A percentile compares a stretch with the other conserved stretches of the same genome.
phyloP scores from a whole-genome alignment of 1,140 invertebrate genomes.

The Orchestia grillus region DNA sequence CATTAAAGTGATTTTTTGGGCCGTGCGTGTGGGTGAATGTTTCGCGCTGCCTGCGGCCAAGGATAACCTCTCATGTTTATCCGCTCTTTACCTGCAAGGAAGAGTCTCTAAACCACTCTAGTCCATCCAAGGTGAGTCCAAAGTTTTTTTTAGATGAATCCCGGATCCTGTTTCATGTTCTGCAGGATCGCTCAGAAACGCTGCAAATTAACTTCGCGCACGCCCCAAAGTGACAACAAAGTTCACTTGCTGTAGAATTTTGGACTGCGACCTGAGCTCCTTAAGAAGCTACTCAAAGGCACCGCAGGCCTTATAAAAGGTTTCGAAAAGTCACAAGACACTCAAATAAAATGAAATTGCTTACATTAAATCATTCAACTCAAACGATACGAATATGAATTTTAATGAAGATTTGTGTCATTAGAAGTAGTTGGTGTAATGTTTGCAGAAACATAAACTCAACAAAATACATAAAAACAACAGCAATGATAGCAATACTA shows the following conservation, averaged over 20 bases:
- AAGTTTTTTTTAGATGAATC: conserved; percentile 8
- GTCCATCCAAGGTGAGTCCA: conserved; percentile 29
- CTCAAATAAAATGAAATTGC: no score
- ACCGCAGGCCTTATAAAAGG: not conserved
- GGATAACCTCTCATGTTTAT: conserved; percentile 47
- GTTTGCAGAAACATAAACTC: no score
- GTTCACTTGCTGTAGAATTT: no score
- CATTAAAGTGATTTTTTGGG: not conserved
- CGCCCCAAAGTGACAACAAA: not conserved
- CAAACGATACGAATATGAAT: no score
- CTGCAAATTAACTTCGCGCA: not conserved
- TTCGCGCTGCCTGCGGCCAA: conserved; percentile 12
- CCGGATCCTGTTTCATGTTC: conserved; percentile 3
- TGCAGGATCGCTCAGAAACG: not conserved
- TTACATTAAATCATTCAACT: no score
- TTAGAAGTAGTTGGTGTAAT: no score
- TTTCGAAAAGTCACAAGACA: no score
- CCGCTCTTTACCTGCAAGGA: not conserved
- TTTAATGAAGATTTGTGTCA: no score
- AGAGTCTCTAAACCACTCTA: not conserved
- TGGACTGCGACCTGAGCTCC: not conserved
- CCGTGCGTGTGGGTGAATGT: conserved; percentile 38
- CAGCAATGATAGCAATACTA: no score
- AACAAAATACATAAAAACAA: no score
- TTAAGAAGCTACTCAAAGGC: not conserved